Base-by-base conservation (phyloP, 2,888 invertebrate species). In the Magallana nippona region DNA sequence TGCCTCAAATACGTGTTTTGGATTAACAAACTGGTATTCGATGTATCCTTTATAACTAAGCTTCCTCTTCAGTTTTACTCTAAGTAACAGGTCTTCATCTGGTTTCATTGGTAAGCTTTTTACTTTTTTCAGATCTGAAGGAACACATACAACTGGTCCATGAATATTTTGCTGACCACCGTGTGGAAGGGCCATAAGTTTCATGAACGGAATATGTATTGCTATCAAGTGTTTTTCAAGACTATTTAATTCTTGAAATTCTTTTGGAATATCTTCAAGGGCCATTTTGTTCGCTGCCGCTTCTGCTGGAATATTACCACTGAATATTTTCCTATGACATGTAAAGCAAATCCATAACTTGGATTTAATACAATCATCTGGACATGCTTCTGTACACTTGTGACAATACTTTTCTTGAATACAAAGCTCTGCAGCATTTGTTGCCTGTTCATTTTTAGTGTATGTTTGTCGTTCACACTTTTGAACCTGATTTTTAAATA, bases 101-200 rank as follows among this genome's bases (percentile, higher is more conserved):
- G 78, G 56, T 32, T 17, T 8, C 80, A 86, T 79, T 58, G 88
- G 88, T 22, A 88, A 60, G 55, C 79, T 60, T 79, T 80, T n/a
- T 55, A 83, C 81, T 55, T 83, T 80, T 58, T 83, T 82, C 1
- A 87, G 80, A 77, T 88, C 71, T 78, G 85, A 60, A 58, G 88
- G 88, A 3, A 89, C 87, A 87, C 87, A 86, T 22, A 88, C 84
- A 55, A 89, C 86, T 57, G 87, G 88, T 32, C 88, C 88, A 84
- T 84, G 85, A 13, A 88, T 71, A 63, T 84, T 84, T 10, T 86
- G 78, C 71, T 89, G 89, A 27, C 83, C 81, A 79, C 86, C 87
- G 81, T 85, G 86, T 10, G 86, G 87, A 19, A 88, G 62, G 17
- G 84, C 77, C 22, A 86, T 82, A 13, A 89, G 84, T 81, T 87